A percentile compares a stretch with the other conserved stretches of the same genome.
phyloP scores from a whole-genome alignment of 2,113 vertebrate species.

The Coptodon bakossiorum region DNA sequence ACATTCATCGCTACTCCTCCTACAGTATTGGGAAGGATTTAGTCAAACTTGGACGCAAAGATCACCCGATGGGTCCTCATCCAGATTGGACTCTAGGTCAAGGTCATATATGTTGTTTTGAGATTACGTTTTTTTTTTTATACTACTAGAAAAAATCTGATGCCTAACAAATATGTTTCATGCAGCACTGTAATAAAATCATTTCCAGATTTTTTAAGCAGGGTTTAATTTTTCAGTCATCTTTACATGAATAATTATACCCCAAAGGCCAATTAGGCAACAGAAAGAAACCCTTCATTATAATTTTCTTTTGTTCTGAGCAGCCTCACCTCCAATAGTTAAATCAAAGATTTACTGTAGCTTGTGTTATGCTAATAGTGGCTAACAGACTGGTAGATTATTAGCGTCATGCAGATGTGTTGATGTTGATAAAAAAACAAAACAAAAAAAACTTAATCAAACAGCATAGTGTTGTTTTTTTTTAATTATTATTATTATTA shows the following conservation, averaged over 20 bases:
- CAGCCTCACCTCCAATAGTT: neutral
- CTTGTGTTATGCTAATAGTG: neutral
- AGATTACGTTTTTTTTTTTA: neutral
- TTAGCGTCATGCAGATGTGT: neutral
- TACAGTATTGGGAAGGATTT: neutral
- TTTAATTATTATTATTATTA: fast-evolving
- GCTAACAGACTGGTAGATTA: neutral
- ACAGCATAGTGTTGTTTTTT: neutral
- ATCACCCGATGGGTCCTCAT: neutral
- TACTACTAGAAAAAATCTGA: neutral
- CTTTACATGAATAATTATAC: neutral
- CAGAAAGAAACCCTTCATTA: neutral
- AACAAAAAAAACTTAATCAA: neutral
- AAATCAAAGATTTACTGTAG: neutral
- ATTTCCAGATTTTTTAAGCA: neutral
- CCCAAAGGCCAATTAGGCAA: neutral
- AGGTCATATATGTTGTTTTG: neutral
- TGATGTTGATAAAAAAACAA: neutral
- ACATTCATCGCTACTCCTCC: neutral
- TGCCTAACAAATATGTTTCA: neutral
- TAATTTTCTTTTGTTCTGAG: neutral
- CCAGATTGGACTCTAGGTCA: neutral
- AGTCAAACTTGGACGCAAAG: neutral
- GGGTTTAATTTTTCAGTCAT: neutral
- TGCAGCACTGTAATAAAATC: neutral